These are phyloP conservation scores for Drosophila auraria DNA, from an alignment of 1,140 invertebrate genomes.

Conservation along the genomic window DNA sequence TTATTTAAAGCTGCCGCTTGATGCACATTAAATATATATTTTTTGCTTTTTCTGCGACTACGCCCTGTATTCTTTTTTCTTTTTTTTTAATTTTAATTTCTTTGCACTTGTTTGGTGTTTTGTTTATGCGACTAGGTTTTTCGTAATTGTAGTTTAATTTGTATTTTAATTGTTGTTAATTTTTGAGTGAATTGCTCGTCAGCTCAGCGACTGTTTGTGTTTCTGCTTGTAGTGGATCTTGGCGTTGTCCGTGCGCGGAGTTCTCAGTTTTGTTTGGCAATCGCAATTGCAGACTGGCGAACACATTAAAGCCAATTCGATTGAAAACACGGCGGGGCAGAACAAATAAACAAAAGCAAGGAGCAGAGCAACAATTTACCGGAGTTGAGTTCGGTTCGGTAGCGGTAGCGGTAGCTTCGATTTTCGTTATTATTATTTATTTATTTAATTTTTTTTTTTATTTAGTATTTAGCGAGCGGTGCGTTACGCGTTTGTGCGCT, in stretches of 20 bases:
- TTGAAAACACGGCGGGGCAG: constrained; percentile 1
- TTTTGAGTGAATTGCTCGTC: constrained; percentile 33
- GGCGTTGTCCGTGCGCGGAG: constrained; percentile 23
- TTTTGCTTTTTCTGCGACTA: constrained; percentile 16
- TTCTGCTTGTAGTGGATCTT: constrained; percentile 55
- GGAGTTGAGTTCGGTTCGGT: background rate
- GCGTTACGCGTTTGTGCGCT: constrained; percentile 50
- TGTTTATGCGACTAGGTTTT: background rate
- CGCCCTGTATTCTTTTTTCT: constrained; percentile 11
- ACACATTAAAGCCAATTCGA: constrained; percentile 57
- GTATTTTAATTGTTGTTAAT: background rate
- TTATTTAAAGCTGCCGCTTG: constrained; percentile 1
- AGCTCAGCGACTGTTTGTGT: constrained; percentile 65
- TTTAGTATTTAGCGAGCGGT: constrained; percentile 25
- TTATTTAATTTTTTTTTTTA: background rate
- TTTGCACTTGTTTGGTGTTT: constrained; percentile 22
- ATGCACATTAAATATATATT: constrained; percentile 17
- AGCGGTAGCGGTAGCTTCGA: background rate
- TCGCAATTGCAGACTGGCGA: constrained; percentile 46
- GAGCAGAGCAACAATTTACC: constrained; percentile 1
- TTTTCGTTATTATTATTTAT: constrained; percentile 11
- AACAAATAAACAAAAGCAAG: background rate
- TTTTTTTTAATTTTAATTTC: too few relatives aligned
- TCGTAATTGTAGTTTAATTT: background rate
- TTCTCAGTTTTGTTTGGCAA: constrained; percentile 33